A percentile compares a stretch with the other conserved stretches of the same genome.
Conservation (phyloP, 1,140 invertebrate genomes). For the Akabosia matsudoensis region DNA sequence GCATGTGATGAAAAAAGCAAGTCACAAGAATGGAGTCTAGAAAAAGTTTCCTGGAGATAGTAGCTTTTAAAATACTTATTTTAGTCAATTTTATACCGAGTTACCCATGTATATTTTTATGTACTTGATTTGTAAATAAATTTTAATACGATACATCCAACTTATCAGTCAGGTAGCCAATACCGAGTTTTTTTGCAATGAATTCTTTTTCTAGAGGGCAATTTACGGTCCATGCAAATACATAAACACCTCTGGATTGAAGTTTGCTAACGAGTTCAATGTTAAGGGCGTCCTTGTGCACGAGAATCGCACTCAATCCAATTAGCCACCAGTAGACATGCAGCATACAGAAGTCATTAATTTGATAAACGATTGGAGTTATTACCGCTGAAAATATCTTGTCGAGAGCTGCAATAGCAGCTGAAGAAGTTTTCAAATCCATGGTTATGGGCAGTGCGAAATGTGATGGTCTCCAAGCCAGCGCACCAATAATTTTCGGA, state of each 20-base stretch:
- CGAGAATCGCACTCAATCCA: conserved; percentile 63
- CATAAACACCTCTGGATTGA: conserved; percentile 30
- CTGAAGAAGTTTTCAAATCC: conserved; percentile 44
- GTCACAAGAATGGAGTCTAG: conserved; percentile 33
- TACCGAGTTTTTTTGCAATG: conserved; percentile 26
- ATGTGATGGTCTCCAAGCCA: conserved; percentile 30
- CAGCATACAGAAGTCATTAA: conserved; percentile 55
- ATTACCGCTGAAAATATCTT: conserved; percentile 52
- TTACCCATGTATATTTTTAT: too few species aligned
- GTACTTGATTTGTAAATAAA: too few species aligned
- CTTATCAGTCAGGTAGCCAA: conserved; percentile 33
- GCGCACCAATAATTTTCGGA: conserved; percentile 55
- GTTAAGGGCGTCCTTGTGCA: conserved; percentile 67
- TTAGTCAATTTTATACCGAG: background rate
- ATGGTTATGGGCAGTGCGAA: conserved; percentile 33
- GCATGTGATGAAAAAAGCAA: conserved; percentile 25
- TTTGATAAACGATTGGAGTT: background rate
- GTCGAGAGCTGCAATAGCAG: conserved; percentile 51
- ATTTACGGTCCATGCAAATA: conserved; percentile 42
- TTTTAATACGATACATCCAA: too few species aligned
- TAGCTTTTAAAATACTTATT: background rate
- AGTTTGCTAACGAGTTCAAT: conserved; percentile 41
- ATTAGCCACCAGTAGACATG: conserved; percentile 56
- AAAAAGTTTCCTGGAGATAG: conserved; percentile 34
- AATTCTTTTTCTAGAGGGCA: conserved; percentile 40